These are phyloP conservation scores for Patella pellucida DNA, from an alignment of 2,888 invertebrate genomes.

Conservation along the genomic window DNA sequence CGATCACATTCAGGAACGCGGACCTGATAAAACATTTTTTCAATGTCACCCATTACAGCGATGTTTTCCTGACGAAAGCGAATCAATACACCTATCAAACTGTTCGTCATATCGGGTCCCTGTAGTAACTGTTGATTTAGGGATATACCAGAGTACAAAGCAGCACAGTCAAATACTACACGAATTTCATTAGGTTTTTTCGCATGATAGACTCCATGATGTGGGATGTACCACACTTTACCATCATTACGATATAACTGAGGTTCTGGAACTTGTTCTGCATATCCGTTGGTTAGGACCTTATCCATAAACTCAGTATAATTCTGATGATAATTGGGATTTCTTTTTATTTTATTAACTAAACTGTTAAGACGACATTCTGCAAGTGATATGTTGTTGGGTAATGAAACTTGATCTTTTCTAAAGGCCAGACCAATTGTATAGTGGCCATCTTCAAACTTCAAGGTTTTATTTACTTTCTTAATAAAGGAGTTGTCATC, in stretches of 20 bases:
- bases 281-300: slow-evolving; percentile 19
- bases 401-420: slow-evolving; percentile 16
- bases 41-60: slow-evolving; percentile 32
- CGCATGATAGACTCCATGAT: slow-evolving; percentile 34
- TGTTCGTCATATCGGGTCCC: slow-evolving; percentile 33
- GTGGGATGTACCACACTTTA: slow-evolving; percentile 35
- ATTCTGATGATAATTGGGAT: slow-evolving; percentile 15
- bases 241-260: too few relatives aligned
- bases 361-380: slow-evolving; percentile 8
- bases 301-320: slow-evolving; percentile 18
- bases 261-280: slow-evolving; percentile 7
- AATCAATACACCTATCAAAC: slow-evolving; percentile 28
- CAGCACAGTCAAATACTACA: slow-evolving; percentile 40
- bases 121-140: slow-evolving; percentile 32
- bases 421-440: slow-evolving; percentile 21
- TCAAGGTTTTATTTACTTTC: slow-evolving; percentile 18
- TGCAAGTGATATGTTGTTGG: slow-evolving; percentile 17
- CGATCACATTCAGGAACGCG: slow-evolving; percentile 22
- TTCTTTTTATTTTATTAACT: background rate
- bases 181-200: slow-evolving; percentile 32
- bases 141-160: slow-evolving; percentile 22
- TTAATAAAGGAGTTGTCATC: slow-evolving; percentile 22
- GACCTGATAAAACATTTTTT: slow-evolving; percentile 35
- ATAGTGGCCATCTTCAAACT: slow-evolving; percentile 27
- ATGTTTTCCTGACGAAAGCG: slow-evolving; percentile 29